phyloP scores from a whole-genome alignment of 1,140 invertebrate genomes.

The Caenorhabditis latens region DNA sequence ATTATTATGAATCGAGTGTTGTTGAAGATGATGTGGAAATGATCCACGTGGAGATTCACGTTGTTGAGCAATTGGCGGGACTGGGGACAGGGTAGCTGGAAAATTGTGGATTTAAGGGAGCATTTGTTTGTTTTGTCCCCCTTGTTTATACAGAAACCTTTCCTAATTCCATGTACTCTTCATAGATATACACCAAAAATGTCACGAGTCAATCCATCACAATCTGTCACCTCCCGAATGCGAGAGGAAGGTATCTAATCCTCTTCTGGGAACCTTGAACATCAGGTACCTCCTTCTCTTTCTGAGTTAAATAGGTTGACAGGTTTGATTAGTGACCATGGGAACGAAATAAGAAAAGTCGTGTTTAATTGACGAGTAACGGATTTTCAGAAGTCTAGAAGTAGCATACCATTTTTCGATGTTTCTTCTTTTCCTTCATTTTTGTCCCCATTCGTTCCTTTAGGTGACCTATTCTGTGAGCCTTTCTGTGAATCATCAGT shows the following conservation, averaged over 20 bases:
- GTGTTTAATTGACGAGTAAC: neutral
- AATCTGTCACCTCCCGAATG: neutral
- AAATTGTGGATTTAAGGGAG: neutral
- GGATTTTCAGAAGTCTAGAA: neutral
- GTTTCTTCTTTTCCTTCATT: neutral
- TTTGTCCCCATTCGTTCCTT: neutral
- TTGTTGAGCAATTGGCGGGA: neutral
- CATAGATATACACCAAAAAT: neutral
- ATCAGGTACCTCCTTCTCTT: neutral
- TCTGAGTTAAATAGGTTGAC: neutral
- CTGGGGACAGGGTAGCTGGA: slow-evolving; percentile 25
- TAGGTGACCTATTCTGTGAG: neutral
- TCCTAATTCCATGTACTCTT: neutral
- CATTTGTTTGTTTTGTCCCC: no score
- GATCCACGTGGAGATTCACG: neutral
- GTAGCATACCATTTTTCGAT: slow-evolving; percentile 29
- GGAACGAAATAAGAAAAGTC: neutral
- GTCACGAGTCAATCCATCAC: neutral
- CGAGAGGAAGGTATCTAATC: neutral
- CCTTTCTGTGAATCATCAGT: slow-evolving; percentile 34
- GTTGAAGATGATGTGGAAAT: neutral
- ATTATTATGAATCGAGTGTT: neutral
- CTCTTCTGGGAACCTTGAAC: neutral
- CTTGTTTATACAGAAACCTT: no score
- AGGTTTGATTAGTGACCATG: slow-evolving; percentile 6